Base-by-base conservation (phyloP, 92 coral and sea anemone genomes). In the Phymanthus crucifer region DNA sequence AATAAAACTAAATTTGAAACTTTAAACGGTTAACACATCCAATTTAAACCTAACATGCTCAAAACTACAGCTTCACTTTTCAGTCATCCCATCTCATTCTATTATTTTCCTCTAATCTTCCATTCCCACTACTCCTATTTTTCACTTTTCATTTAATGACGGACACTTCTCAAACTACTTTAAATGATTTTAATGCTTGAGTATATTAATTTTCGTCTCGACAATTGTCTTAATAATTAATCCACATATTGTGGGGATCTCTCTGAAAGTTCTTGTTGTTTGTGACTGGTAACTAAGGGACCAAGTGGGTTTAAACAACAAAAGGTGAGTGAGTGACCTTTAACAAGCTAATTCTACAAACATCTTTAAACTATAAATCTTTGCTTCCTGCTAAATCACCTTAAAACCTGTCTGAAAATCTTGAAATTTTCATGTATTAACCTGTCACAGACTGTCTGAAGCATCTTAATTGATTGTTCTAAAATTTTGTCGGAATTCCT, bases 251-350 rank as follows among this genome's bases (percentile, higher is more conserved):
- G 68, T 29, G 32, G 34, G 48, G 14, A 43, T 43, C 3, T 27
- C 2, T 26, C 64, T 54, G 26, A 27, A 13, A 14, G 26, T 27
- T 24, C 29, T 24, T 61, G 16, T 2, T 61, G 32, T 61, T 36
- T 36, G 18, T 61, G 40, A 61, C 47, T 70, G 10, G 37, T 76
- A 56, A 54, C 34, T 61, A 77, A 65, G 81, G 81, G 81, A 0
- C 68, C 72, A 61, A 23, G 38, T 61, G 73, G 81, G 81, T 37
- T 64, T 21, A 77, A 77, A 43, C 58, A 61, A 35, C 2, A 23
- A 32, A 77, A 77, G 81, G 81, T 77, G 72, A 64, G 81, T 77
- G 67, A 47, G 32, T 45, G 12, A 31, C 26, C 58, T 50, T 32
- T 72, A 43, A 38, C 47, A 72, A 43, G 10, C 64, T 26, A 52